Evolutionary conservation across 2,888 invertebrate genomes (phyloP), one percentile per base, ranked within the genome.

Genomic region (Eupithecia inturbata): DNA sequence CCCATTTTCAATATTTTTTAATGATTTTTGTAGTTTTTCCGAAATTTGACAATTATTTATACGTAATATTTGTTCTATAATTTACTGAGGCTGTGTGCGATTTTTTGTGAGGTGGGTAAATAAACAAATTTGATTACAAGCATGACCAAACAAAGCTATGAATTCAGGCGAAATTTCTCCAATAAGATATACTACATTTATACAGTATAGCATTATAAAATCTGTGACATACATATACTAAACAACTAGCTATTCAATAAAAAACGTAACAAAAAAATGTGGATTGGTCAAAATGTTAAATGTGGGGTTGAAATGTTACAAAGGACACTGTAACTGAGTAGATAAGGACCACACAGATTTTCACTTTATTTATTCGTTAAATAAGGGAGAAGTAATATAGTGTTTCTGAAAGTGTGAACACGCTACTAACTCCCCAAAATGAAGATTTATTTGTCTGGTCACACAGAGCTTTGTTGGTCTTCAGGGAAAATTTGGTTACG

Each of bases 361-460:
- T 41, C 0, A 41, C n/a, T 45, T 10, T 53, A 53, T 57, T 64
- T 64, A 12, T 36, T n/a, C 14, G 1, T 4, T 36, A 31, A 33
- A n/a, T 63, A 63, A 63, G 22, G 26, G 6, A 36, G n/a, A 26
- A 41, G 14, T 66, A 66, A 66, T 41, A 41, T 12, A 4, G 39
- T 66, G 39, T 66, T 22, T 12, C 39, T n/a, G 39, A 16, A 39
- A 66, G 39, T 66, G 39, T 66, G 66, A 66, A 66, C 66, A 22
- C 66, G 39, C 16, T 26, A 66, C 66, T 66, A 66, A 66, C 66
- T n/a, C 26, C 39, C 39, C 39, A 66, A 39, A 66, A 66, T 66
- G 66, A 66, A 66, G 39, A 66, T 66, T 68, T 68, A 68, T 45
- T 68, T 68, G 22, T 9, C 68, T 68, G 53, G 45, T 53, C 31